Evolutionary conservation across 1,140 invertebrate species (phyloP), one percentile per base, ranked within the genome.

Genomic region (Bombus balteatus): DNA sequence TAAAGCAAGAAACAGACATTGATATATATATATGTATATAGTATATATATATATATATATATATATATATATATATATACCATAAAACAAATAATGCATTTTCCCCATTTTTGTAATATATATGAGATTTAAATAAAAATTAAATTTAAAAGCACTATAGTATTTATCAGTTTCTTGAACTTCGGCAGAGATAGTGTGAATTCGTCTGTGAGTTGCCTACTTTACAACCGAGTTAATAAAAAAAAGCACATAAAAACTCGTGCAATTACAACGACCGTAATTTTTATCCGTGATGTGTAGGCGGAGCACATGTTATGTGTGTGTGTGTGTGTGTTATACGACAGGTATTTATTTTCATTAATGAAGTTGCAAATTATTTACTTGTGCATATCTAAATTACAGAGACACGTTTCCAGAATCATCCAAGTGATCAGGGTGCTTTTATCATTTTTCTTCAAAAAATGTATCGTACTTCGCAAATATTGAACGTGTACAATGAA

Each of bases 121-220:
- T 28, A 43, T 25, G 32, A 3, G 22, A 28, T 43, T 59, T 43
- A 37, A 22, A 39, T 41, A 79, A 65, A 66, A 43, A 72, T 12
- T 15, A 73, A 37, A 70, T 32, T 62, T 34, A 79, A 37, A 39
- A 65, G 53, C 43, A 81, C 32, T 62, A 12, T 47, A 65, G 6
- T 43, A 70, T 32, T 59, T 12, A 79, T 85, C 80, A 82, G 85
- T 91, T 88, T 91, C 88, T 81, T 76, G 71, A 59, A 88, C 86
- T 65, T 87, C 71, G 39, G 39, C 73, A 39, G 68, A 37, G 75
- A 79, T 85, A 62, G 39, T 2, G 47, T 53, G 81, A 83, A 80
- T 68, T 70, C 43, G 43, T 87, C 53, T 47, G 43, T 86, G 78
- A 79, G 70, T 85, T 72, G 65, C 57, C 72, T 77, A 57, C 70